Evolutionary conservation across 2,888 invertebrate species (phyloP), one percentile per base, ranked within the genome.

Genomic region (Urechis unicinctus): DNA sequence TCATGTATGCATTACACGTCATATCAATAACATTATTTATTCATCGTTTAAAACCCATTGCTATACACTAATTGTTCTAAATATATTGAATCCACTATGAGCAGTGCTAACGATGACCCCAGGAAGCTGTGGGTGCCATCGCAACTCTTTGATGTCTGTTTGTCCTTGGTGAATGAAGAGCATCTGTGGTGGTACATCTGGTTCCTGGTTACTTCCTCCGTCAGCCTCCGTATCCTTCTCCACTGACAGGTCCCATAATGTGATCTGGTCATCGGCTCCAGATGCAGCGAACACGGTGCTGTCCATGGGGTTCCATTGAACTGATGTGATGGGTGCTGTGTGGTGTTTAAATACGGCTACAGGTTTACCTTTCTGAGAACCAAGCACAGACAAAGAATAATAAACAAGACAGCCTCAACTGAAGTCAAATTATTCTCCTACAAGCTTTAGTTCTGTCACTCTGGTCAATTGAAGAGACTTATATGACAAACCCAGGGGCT

Each of bases 151-250:
- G 55, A 99, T 88, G 76, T 98, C 95, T 56, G 85, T 88, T 78
- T 97, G 97, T 44, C 98, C 98, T 82, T 95, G 92, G 76, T 98
- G 98, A 65, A 97, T 92, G 77, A 98, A 98, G 60, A 99, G 81
- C 49, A 98, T 80, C 77, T 99, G 97, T 0, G 96, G 92, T 28
- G 98, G 97, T 80, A 72, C 71, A 50, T 72, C 72, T 1, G 68
- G 66, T 3, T 65, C 61, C 13, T 60, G 63, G 4, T 6, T 26
- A 2, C 30, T n/a, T 22, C 29, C 48, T 26, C 61, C 57, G 36
- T 57, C 55, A 9, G 58, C 56, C 25, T 65, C 64, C 26, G 61
- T 61, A 57, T 75, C 75, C 42, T 66, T 64, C 62, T 78, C 77
- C 46, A 76, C 70, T 17, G 73, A 71, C 65, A 98, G 82, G 81